A percentile compares a stretch with the other conserved stretches of the same genome.
Conservation (phyloP, 2,888 invertebrate genomes). For the Leucania comma region DNA sequence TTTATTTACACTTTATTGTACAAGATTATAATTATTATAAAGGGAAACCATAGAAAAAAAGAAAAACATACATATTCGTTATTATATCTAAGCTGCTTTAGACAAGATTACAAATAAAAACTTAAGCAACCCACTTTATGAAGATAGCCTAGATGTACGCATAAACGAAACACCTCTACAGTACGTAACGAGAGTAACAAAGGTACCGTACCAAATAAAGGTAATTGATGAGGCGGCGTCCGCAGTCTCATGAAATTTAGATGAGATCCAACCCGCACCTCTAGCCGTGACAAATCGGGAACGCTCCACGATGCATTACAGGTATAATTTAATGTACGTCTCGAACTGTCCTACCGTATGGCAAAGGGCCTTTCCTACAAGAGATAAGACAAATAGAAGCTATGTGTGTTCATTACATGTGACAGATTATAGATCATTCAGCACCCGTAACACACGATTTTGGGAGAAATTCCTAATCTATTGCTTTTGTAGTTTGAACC, state of each 20-base stretch:
- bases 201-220: slow-evolving; percentile 63
- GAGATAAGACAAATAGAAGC: background rate
- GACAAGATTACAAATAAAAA: background rate
- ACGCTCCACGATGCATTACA: slow-evolving; percentile 44
- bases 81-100: too few species aligned
- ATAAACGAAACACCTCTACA: slow-evolving; percentile 32
- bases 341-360: slow-evolving; percentile 5
- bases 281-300: slow-evolving; percentile 61
- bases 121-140: background rate
- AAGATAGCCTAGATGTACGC: background rate
- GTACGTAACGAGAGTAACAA: slow-evolving; percentile 34
- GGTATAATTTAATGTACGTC: slow-evolving; percentile 38
- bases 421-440: background rate
- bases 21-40: too few species aligned
- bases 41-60: too few species aligned
- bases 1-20: too few species aligned
- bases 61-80: background rate
- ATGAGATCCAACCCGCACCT: slow-evolving; percentile 63
- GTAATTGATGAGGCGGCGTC: slow-evolving; percentile 71
- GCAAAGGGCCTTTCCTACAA: background rate
- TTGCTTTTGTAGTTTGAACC: background rate
- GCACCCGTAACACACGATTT: background rate
- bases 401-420: background rate
- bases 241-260: slow-evolving; percentile 75
- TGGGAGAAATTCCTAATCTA: background rate